Conservation (phyloP, 2,113 vertebrate species). For the Embiotoca jacksoni region DNA sequence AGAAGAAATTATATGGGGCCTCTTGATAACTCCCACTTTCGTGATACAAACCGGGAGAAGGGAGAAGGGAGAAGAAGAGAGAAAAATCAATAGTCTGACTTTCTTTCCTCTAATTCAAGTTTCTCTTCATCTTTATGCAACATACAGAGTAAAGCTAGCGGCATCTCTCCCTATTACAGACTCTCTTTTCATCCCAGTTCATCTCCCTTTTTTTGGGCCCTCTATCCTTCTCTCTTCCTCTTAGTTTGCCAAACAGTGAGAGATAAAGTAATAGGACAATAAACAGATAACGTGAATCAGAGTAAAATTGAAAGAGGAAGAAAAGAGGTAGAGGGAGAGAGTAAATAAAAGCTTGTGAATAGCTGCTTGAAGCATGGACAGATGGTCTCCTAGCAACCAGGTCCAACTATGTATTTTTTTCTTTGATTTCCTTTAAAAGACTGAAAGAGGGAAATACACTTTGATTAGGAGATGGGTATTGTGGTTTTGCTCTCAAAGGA, state of each 20-base stretch:
- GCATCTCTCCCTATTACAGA: neutral
- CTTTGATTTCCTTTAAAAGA: constrained; percentile 71
- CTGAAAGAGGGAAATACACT: constrained; percentile 53
- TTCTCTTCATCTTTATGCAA: constrained; percentile 36
- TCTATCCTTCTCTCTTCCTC: constrained; percentile 13
- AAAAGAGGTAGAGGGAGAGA: constrained; percentile 9
- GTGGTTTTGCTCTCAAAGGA: constrained; percentile 32
- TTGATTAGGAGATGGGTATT: constrained; percentile 61
- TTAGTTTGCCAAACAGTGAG: constrained; percentile 24
- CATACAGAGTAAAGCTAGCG: constrained; percentile 7
- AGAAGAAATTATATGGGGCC: constrained; percentile 29
- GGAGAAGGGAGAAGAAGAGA: constrained; percentile 16
- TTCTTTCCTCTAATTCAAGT: constrained; percentile 47
- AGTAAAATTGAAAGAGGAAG: constrained; percentile 25
- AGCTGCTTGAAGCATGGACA: constrained; percentile 69
- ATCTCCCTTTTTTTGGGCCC: constrained; percentile 21
- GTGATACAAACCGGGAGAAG: constrained; percentile 46
- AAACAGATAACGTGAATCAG: constrained; percentile 55
- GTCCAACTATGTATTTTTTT: constrained; percentile 66
- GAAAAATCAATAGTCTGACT: constrained; percentile 55
- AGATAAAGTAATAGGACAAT: constrained; percentile 41
- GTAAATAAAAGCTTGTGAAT: constrained; percentile 73
- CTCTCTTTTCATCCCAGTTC: constrained; percentile 1
- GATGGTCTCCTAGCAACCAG: constrained; percentile 78
- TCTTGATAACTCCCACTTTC: constrained; percentile 37